Base-by-base conservation (phyloP, 2,113 vertebrate species). In the Speoplatyrhinus poulsoni region DNA sequence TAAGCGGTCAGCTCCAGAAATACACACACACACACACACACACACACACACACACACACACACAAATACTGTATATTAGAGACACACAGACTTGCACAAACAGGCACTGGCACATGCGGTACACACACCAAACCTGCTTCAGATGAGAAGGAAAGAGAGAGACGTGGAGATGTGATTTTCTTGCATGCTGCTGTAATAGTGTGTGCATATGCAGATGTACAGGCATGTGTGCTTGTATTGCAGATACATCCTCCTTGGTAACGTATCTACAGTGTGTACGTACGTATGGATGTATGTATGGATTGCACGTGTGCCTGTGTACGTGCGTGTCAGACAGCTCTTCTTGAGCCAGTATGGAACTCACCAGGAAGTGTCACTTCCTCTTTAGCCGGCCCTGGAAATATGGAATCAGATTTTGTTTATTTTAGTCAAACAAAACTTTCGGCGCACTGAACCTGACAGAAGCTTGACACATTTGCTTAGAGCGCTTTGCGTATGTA, bases 291-390 rank as follows among this genome's bases (percentile, higher is more conserved):
- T 19, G 19, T 52, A 26, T 66, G 70, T 75, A 67, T 55, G 36
- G 36, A 8, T 41, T 41, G 7, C 36, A 8, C 12, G 50, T 11
- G 50, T 11, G 50, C 26, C 26, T 11, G 50, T 11, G 52, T 4
- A 13, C 7, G 52, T 53, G 52, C 15, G 52, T 53, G 52, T 53
- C 12, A 47, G 65, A 72, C 70, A 70, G 75, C 65, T 46, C 75
- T 82, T 76, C 82, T 82, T 87, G 76, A 80, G 84, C 72, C 58
- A 73, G 62, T 75, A 79, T 72, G 67, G 36, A 79, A 65, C 78
- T 67, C 71, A 70, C 54, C 82, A 87, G 85, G 87, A 89, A 77
- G 61, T 54, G 63, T 66, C 67, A 72, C 73, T 85, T 84, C 79
- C 83, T 81, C 80, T 77, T 52, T 62, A 50, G 60, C 66, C 62